Evolutionary conservation across 2,113 vertebrate genomes (phyloP).

Genomic region (Megaceryle maxima): DNA sequence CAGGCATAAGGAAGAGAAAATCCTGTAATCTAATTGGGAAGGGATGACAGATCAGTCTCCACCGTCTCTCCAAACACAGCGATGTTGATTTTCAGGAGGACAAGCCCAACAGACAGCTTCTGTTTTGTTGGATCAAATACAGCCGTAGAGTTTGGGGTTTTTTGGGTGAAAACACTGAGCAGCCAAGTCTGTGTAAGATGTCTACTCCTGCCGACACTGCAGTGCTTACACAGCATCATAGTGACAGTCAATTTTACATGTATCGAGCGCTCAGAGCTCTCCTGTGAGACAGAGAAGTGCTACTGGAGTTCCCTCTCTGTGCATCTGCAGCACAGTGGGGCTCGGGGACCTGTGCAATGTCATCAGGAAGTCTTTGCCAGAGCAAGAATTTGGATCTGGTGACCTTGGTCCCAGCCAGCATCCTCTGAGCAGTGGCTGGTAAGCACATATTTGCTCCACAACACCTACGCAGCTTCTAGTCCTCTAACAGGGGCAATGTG

Average conservation of each 20-base stretch:
- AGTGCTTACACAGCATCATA: background rate
- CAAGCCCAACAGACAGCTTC: background rate
- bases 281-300: background rate
- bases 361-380: background rate
- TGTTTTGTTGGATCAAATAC: background rate
- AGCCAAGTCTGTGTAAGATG: background rate
- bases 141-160: background rate
- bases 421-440: background rate
- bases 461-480: background rate
- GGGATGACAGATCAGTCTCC: background rate
- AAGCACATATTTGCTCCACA: background rate
- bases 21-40: background rate
- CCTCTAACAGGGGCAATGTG: background rate
- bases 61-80: background rate
- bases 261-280: accelerated
- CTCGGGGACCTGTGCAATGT: accelerated
- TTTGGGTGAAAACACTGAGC: background rate
- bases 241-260: background rate
- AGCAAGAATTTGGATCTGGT: background rate
- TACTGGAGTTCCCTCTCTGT: background rate
- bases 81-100: background rate
- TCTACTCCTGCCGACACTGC: background rate
- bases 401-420: background rate
- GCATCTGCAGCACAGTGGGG: background rate
- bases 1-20: background rate